phyloP scores from a whole-genome alignment of 2,888 invertebrate genomes.

The Drosophila vallismaia region DNA sequence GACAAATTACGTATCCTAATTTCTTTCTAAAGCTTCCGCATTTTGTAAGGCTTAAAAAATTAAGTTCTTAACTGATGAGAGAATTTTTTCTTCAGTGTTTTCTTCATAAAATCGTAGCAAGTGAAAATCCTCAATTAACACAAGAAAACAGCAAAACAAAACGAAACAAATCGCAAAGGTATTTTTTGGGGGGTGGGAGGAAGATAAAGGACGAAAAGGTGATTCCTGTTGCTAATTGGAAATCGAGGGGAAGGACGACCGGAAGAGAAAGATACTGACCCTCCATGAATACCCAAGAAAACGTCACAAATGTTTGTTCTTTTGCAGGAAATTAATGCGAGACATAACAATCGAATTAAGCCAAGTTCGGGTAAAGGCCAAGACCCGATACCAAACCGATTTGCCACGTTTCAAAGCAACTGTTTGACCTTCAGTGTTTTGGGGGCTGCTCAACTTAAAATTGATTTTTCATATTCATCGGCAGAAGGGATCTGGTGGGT shows the following conservation, averaged over 20 bases:
- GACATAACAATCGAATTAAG: slow-evolving; percentile 50
- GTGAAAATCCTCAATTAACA: slow-evolving; percentile 76
- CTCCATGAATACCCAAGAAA: slow-evolving; percentile 20
- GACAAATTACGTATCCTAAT: neutral
- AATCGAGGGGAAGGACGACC: slow-evolving; percentile 62
- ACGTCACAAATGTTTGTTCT: slow-evolving; percentile 69
- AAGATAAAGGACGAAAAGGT: slow-evolving; percentile 56
- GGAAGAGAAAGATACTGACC: slow-evolving; percentile 52
- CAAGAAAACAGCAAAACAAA: slow-evolving; percentile 35
- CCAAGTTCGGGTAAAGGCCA: slow-evolving; percentile 8
- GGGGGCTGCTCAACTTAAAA: slow-evolving; percentile 40
- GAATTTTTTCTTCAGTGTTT: neutral
- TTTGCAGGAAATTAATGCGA: slow-evolving; percentile 72
- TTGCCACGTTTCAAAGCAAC: slow-evolving; percentile 29
- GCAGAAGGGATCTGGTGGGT: slow-evolving; percentile 13
- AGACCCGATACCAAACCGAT: slow-evolving; percentile 12
- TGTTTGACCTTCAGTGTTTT: slow-evolving; percentile 36
- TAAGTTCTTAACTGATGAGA: neutral
- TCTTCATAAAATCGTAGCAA: slow-evolving; percentile 66
- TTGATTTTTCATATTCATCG: slow-evolving; percentile 75
- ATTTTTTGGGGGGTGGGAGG: slow-evolving; percentile 9
- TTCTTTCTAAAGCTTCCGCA: neutral
- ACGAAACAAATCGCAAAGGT: slow-evolving; percentile 9
- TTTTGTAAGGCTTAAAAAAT: neutral
- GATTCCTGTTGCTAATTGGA: slow-evolving; percentile 78